These are phyloP conservation scores for Zaprionus nigranus DNA, from an alignment of 1,140 invertebrate species.

Conservation along the genomic window DNA sequence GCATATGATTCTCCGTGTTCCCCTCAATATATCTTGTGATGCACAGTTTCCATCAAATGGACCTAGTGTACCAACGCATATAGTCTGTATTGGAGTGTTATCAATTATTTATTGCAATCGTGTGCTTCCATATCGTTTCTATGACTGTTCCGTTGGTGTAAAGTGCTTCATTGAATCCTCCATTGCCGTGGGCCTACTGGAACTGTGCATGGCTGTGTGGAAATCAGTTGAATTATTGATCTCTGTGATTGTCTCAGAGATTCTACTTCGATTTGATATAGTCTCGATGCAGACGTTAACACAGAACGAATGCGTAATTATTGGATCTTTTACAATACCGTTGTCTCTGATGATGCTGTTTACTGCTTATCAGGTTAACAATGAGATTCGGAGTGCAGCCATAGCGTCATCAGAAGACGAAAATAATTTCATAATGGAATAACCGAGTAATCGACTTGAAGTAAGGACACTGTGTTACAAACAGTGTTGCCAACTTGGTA, in stretches of 20 bases:
- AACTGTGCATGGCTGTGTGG: conserved; percentile 2
- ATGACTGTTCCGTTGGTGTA: not conserved
- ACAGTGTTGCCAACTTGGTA: no score
- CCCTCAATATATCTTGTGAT: not conserved
- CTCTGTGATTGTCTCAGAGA: not conserved
- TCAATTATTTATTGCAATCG: conserved; percentile 14
- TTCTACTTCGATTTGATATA: not conserved
- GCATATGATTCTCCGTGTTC: conserved; percentile 11
- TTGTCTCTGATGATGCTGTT: not conserved
- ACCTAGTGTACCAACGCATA: not conserved
- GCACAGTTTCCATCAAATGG: not conserved
- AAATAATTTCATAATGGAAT: no score
- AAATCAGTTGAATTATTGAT: not conserved
- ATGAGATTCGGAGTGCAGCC: no score
- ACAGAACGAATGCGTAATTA: not conserved
- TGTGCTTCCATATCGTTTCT: conserved; percentile 1
- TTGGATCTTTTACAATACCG: conserved; percentile 15
- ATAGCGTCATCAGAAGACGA: no score
- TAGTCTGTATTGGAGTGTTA: conserved; percentile 13
- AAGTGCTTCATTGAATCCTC: not conserved
- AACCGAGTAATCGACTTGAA: no score
- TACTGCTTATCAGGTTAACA: not conserved
- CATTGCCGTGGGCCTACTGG: not conserved
- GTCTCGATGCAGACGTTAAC: not conserved
- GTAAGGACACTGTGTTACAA: no score